Evolutionary conservation across 2,888 invertebrate genomes (phyloP).

Genomic region (Patella pellucida): DNA sequence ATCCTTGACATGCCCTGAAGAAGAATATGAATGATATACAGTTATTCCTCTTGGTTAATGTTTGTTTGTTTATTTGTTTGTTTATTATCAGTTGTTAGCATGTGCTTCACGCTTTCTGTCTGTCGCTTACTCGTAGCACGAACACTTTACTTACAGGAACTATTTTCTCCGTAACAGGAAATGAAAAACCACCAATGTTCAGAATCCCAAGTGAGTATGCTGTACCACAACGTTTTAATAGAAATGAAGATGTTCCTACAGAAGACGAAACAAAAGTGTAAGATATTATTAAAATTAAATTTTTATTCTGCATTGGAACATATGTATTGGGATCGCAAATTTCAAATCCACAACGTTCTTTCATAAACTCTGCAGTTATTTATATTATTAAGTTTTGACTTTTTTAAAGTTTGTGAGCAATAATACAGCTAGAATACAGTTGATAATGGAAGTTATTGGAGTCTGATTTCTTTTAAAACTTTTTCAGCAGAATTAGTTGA

Average conservation of each 20-base stretch:
- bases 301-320: too few species aligned
- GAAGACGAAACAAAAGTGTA: conserved; percentile 4
- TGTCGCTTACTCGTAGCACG: conserved; percentile 18
- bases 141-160: conserved; percentile 49
- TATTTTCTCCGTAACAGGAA: conserved; percentile 62
- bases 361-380: too few species aligned
- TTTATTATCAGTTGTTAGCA: neutral
- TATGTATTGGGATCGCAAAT: too few species aligned
- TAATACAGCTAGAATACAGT: too few species aligned
- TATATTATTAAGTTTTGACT: too few species aligned
- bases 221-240: conserved; percentile 54
- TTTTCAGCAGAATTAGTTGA: too few species aligned
- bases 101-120: conserved; percentile 1
- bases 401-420: too few species aligned
- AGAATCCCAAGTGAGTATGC: conserved; percentile 68
- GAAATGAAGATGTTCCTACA: neutral
- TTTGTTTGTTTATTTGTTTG: neutral
- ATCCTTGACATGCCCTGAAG: too few species aligned
- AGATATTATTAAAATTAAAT: neutral
- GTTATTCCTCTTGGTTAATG: neutral
- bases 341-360: too few species aligned
- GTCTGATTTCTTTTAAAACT: too few species aligned
- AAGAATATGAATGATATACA: too few species aligned
- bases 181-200: conserved; percentile 47
- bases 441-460: too few species aligned